Evolutionary conservation across 2,888 invertebrate genomes (phyloP), one percentile per base, ranked within the genome.

Genomic region (Diachrysia chrysitis): DNA sequence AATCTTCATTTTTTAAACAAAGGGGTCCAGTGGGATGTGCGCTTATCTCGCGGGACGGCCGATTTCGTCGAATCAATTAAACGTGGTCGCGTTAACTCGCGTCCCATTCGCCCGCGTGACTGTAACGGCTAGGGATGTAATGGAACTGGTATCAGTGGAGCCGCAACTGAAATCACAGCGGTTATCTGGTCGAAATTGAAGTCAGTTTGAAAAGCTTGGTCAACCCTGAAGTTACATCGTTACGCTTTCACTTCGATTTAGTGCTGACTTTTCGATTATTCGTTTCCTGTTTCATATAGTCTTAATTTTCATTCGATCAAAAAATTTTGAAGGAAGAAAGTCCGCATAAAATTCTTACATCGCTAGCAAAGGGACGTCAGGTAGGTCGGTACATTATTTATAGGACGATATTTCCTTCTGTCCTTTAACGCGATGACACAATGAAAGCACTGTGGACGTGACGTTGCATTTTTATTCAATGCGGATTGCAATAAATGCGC

Each of bases 1-100:
- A 84, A 84, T 86, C 87, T 87, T 86, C 77, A 89, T 89, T 89
- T 89, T 89, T 88, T 80, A 87, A 89, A 87, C 85, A 87, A 89
- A 86, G 80, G 72, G 73, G 35, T 63, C 19, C 54, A 54, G 14
- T 23, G 61, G 58, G 29, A 85, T 76, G 83, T 75, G 62, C 78
- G 80, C 76, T 85, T 85, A 87, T 86, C 86, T 85, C 82, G 65
- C 71, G 78, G 70, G 70, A 63, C 55, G 74, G 60, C 73, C 76
- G 73, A 79, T 85, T 84, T 78, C 76, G 66, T 79, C 75, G 83
- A 88, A 89, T 87, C 89, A 89, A 90, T 89, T 89, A 89, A 82
- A 86, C 83, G 76, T 78, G 78, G 76, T 72, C 46, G 62, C 61
- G 35, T 69, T 57, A 12, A 58, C 51, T 17, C 29, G 12, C 37